These are phyloP conservation scores for Carlito syrichta DNA, from an alignment of 2,113 vertebrate genomes.

Conservation along the genomic window DNA sequence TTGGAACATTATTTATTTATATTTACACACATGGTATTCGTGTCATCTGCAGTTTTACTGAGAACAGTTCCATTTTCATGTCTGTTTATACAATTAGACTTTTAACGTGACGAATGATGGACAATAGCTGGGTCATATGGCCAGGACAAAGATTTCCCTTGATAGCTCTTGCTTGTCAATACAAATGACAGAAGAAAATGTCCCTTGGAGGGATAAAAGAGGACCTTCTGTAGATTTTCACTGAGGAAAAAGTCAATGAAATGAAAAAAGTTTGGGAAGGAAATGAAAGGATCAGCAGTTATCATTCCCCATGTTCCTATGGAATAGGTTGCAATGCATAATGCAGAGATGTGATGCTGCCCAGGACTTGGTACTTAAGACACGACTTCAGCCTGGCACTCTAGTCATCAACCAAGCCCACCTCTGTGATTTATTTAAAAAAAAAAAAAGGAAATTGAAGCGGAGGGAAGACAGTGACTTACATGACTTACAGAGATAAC, in stretches of 20 bases:
- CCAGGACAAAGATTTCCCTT: constrained; percentile 63
- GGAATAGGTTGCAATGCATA: neutral
- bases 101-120: constrained; percentile 59
- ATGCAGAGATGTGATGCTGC: neutral
- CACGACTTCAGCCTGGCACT: neutral
- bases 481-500: neutral
- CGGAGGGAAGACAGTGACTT: neutral
- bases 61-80: constrained; percentile 43
- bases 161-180: constrained; percentile 57
- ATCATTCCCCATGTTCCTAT: neutral
- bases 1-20: neutral
- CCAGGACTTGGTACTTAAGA: neutral
- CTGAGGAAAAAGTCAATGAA: neutral
- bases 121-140: constrained; percentile 44
- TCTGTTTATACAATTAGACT: constrained; percentile 55
- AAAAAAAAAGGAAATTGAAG: neutral
- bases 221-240: neutral
- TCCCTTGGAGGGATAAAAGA: neutral
- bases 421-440: neutral
- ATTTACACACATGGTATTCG: neutral
- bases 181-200: constrained; percentile 40
- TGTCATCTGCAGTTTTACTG: constrained; percentile 13
- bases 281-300: neutral
- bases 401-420: neutral
- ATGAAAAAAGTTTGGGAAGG: neutral